phyloP scores from a whole-genome alignment of 2,113 vertebrate species.

The Podarcis raffonei region DNA sequence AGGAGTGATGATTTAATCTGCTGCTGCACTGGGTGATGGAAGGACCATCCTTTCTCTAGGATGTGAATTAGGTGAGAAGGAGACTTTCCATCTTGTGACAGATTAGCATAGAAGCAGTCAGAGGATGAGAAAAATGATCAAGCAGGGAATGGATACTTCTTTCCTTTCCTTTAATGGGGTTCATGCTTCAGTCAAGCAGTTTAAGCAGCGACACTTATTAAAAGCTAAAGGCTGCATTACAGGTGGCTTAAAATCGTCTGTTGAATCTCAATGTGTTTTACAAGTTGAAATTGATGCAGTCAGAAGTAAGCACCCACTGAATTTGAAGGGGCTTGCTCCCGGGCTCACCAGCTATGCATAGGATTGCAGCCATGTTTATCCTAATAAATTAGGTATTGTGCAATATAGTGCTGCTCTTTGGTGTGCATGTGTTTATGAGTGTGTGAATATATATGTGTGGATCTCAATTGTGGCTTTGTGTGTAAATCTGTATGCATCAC shows the following conservation, averaged over 20 bases:
- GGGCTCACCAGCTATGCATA: too few relatives aligned
- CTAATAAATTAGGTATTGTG: background rate
- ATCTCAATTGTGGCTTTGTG: background rate
- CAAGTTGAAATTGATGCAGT: too few relatives aligned
- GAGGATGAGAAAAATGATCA: background rate
- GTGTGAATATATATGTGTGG: too few relatives aligned
- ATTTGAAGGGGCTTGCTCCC: too few relatives aligned
- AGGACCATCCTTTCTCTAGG: too few relatives aligned
- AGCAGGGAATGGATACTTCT: background rate
- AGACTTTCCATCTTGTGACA: background rate
- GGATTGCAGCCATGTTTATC: background rate
- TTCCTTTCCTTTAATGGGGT: background rate
- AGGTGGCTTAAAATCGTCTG: background rate
- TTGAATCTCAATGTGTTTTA: background rate
- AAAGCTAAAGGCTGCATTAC: background rate
- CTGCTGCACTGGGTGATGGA: too few relatives aligned
- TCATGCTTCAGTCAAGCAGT: background rate
- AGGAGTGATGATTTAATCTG: background rate
- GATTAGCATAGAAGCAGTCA: background rate
- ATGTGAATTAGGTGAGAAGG: background rate
- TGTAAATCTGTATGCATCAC: conserved; percentile 41
- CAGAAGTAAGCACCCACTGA: too few relatives aligned
- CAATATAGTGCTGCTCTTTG: too few relatives aligned
- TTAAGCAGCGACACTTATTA: background rate
- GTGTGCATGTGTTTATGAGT: too few relatives aligned